Evolutionary conservation across 2,113 vertebrate species (phyloP), one percentile per base, ranked within the genome.

Genomic region (Mola mola): DNA sequence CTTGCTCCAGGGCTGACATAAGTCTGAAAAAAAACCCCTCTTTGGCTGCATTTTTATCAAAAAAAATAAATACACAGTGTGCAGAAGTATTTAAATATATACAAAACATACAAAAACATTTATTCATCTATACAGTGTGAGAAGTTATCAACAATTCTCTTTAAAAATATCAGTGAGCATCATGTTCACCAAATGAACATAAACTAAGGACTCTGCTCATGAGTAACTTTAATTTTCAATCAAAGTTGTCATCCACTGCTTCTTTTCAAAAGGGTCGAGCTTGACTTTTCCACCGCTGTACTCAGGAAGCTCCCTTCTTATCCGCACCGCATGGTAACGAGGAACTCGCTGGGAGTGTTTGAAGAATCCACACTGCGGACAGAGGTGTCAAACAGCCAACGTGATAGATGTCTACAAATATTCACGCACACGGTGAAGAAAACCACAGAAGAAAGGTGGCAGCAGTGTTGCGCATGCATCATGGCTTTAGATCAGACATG

Each of bases 201-300:
- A 48, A 58, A 43, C 17, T n/a, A n/a, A n/a, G 10, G 19, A 3
- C 38, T 10, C n/a, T 40, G 19, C 19, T 4, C 92, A 98, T 2
- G 95, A 95, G 75, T 95, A 98, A 77, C 94, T 96, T 87, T 97
- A 94, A 31, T 95, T 94, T 84, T 97, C 94, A 25, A 87, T 93
- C 97, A 96, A 98, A 47, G 92, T 93, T 11, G 94, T 98, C 93
- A 96, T 90, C 97, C 97, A 98, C 66, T 93, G 94, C 83, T 97
- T 98, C 80, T 93, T 95, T 60, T 95, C 94, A 33, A 86, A 86
- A 62, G 91, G 79, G 37, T 94, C 91, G 2, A 79, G 59, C 55
- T 86, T 92, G 10, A 82, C 69, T 55, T 93, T 94, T 50, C 89
- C 93, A 1, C 94, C 94, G 66, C 92, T 91, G 68, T 91, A 87